Evolutionary conservation across 37 sponge, comb jelly and placozoan genomes (phyloP).

Genomic region (Eunapius fragilis): DNA sequence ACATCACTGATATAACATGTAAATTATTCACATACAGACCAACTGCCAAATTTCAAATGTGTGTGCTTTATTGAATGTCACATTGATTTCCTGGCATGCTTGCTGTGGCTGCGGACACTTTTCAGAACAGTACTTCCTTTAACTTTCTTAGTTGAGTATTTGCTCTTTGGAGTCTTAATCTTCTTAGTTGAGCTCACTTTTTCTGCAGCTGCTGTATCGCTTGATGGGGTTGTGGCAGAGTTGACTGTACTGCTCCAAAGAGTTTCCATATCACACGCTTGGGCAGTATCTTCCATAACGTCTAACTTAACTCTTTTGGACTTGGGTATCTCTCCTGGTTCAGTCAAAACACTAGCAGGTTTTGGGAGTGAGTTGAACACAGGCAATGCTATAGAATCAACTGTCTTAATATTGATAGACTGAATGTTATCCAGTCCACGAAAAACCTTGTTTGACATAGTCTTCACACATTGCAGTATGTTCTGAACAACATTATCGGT

Average conservation of each 20-base stretch:
- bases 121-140: conserved; percentile 29
- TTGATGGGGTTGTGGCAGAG: not conserved
- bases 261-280: not conserved
- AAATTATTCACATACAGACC: too few species aligned
- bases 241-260: not conserved
- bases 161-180: not conserved
- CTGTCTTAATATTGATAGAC: conserved; percentile 74
- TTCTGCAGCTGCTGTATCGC: not conserved
- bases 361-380: conserved; percentile 67
- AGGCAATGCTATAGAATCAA: conserved; percentile 71
- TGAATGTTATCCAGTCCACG: conserved; percentile 76
- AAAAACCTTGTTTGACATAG: conserved; percentile 34
- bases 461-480: conserved; percentile 20
- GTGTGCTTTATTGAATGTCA: too few species aligned
- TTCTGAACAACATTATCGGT: conserved; percentile 44
- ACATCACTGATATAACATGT: too few species aligned
- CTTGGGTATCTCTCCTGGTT: not conserved
- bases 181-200: not conserved
- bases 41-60: too few species aligned
- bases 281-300: not conserved
- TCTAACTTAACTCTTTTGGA: conserved; percentile 26
- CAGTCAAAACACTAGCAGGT: conserved; percentile 10
- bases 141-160: conserved; percentile 24
- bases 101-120: too few species aligned
- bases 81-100: too few species aligned